Percentiles rank a stretch among this genome's conserved stretches.
Evolutionary conservation across 2,113 vertebrate species (phyloP).

Genomic region (Chroicocephalus ridibundus): DNA sequence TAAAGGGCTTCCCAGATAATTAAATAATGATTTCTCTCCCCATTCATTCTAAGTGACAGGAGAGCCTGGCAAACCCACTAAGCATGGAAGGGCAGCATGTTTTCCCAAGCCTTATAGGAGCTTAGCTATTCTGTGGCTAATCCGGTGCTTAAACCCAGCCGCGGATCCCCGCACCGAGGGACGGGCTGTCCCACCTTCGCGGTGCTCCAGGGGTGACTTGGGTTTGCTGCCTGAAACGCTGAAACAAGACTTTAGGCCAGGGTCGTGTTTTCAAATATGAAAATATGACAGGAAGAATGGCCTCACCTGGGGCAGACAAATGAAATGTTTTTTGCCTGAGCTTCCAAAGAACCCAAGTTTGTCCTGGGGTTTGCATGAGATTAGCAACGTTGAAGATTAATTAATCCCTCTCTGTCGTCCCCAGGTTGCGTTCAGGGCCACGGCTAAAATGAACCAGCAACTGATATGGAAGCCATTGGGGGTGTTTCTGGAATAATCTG

Average conservation of each 20-base stretch:
- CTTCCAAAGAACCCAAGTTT: not conserved
- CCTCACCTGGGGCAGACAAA: not conserved
- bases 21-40: constrained; percentile 71
- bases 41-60: constrained; percentile 60
- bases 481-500: not conserved
- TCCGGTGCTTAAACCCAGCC: constrained; percentile 17
- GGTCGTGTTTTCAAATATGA: not conserved
- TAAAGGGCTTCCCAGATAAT: constrained; percentile 66
- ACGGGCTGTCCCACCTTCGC: not conserved
- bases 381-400: not conserved
- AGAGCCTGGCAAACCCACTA: constrained; percentile 56
- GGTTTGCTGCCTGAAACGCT: not conserved
- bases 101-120: constrained; percentile 64
- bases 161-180: not conserved
- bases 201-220: not conserved
- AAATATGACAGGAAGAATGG: not conserved
- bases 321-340: not conserved
- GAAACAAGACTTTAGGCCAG: not conserved
- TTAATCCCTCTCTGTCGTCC: not conserved
- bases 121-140: constrained; percentile 56
- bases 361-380: not conserved
- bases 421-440: not conserved
- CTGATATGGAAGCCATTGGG: not conserved
- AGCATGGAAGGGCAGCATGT: constrained; percentile 60
- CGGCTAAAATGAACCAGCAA: not conserved